Evolutionary conservation across 2,113 vertebrate genomes (phyloP).

Genomic region (Saccopteryx bilineata): DNA sequence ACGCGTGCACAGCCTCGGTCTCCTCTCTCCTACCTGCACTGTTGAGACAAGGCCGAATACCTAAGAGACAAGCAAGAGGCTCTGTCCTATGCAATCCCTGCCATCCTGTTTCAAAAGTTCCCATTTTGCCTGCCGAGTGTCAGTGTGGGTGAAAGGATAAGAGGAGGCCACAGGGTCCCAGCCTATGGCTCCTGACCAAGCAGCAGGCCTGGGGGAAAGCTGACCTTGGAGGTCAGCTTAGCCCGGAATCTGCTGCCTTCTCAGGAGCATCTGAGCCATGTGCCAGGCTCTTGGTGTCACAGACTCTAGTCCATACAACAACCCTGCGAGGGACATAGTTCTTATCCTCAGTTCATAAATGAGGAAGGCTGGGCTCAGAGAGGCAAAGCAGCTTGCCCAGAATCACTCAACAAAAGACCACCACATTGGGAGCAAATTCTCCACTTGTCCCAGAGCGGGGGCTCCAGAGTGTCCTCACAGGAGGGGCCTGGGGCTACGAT

Average conservation of each 20-base stretch:
- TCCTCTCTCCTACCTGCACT: background rate
- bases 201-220: background rate
- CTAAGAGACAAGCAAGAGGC: background rate
- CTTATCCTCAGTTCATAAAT: background rate
- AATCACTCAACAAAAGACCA: background rate
- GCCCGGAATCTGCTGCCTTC: background rate
- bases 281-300: background rate
- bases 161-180: background rate
- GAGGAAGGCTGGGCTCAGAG: background rate
- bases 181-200: background rate
- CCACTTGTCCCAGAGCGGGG: background rate
- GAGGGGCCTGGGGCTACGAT: background rate
- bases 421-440: fast-evolving
- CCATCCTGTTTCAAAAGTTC: background rate
- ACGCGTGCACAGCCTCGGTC: fast-evolving
- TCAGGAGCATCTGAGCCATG: fast-evolving
- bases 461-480: background rate
- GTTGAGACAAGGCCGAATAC: too few relatives aligned
- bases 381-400: background rate
- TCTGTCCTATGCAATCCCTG: background rate
- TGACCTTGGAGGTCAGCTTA: background rate
- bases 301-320: background rate
- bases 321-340: background rate
- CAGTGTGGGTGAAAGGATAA: background rate
- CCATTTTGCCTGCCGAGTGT: background rate